Percentiles rank a stretch among this genome's conserved stretches.
Conservation (phyloP, 2,797 vertebrate genomes). For the Sarcoramphus papa region DNA sequence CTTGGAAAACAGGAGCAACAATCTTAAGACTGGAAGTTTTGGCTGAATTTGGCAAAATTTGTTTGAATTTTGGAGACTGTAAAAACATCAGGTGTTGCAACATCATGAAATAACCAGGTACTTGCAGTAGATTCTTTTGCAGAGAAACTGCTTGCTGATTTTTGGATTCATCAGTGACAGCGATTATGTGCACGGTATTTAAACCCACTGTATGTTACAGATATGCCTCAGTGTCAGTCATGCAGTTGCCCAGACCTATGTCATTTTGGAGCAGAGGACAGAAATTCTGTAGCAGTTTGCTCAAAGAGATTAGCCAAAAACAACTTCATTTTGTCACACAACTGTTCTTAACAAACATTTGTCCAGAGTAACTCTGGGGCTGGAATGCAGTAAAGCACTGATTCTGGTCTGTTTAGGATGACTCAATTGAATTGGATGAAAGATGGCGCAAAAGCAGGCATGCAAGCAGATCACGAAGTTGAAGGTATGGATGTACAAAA, state of each 20-base stretch:
- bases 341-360: neutral
- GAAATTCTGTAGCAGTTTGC: neutral
- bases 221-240: neutral
- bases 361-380: neutral
- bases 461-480: neutral
- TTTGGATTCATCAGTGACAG: neutral
- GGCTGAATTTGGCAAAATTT: neutral
- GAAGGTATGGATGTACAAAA: neutral
- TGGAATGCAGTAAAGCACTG: neutral
- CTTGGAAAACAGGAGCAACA: neutral
- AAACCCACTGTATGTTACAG: neutral
- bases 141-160: neutral
- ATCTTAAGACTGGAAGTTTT: neutral
- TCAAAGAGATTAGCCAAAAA: neutral
- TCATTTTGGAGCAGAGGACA: neutral
- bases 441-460: accelerated
- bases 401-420: no score
- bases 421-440: neutral
- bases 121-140: neutral
- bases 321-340: neutral
- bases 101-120: neutral
- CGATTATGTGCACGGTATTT: accelerated
- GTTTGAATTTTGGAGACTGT: neutral
- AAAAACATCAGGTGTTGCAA: neutral
- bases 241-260: neutral